A percentile compares a stretch with the other conserved stretches of the same genome.
These are phyloP conservation scores for Andrena marginata DNA, from an alignment of 2,888 invertebrate species.

Conservation along the genomic window DNA sequence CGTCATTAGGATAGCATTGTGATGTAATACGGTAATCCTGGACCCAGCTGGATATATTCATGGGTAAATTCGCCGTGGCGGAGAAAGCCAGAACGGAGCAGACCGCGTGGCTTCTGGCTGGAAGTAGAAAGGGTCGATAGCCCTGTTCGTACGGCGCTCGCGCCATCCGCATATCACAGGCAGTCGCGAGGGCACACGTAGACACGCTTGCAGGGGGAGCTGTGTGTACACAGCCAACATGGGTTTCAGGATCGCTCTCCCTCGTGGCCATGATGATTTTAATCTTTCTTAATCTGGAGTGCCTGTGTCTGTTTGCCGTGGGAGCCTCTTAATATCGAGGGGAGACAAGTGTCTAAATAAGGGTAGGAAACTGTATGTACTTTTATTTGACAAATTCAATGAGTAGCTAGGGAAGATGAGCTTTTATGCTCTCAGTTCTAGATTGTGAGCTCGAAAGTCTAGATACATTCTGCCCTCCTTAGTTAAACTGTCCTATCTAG, in stretches of 20 bases:
- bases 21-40: constrained; percentile 5
- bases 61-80: constrained; percentile 39
- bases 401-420: too few species aligned
- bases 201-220: background rate
- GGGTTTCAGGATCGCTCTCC: constrained; percentile 8
- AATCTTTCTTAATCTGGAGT: background rate
- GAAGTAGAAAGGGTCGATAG: constrained; percentile 80
- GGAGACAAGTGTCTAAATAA: background rate
- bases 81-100: constrained; percentile 56
- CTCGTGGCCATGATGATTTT: constrained; percentile 13
- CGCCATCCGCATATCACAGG: constrained; percentile 67
- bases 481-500: too few species aligned
- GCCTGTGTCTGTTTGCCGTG: background rate
- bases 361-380: too few species aligned
- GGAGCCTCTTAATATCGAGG: background rate
- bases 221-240: constrained; percentile 20
- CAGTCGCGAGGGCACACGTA: constrained; percentile 17
- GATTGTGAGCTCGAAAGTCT: too few species aligned
- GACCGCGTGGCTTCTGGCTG: constrained; percentile 73
- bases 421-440: too few species aligned
- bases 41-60: constrained; percentile 25
- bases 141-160: constrained; percentile 80
- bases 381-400: too few species aligned
- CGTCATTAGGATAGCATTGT: constrained; percentile 30
- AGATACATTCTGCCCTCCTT: too few species aligned